phyloP scores from a whole-genome alignment of 2,113 vertebrate genomes.

The Daphoenositta chrysoptera region DNA sequence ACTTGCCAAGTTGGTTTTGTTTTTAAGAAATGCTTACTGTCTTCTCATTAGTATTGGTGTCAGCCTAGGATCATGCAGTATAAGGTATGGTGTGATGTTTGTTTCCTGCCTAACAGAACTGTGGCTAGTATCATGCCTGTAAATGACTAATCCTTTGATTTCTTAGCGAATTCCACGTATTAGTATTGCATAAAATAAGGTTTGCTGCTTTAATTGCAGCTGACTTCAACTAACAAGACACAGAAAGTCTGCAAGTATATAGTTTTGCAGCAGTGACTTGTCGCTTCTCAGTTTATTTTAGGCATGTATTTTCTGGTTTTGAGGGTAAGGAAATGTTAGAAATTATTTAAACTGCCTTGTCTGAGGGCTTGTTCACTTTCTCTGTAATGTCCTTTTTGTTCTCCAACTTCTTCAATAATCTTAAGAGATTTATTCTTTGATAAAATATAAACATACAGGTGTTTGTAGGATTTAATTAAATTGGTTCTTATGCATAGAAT shows the following conservation, averaged over 20 bases:
- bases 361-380: not conserved
- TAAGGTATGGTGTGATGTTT: not conserved
- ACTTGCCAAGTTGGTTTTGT: not conserved
- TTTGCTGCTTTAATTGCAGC: not conserved
- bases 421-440: not conserved
- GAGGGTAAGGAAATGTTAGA: not conserved
- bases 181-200: not conserved
- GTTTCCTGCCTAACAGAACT: not conserved
- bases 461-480: not conserved
- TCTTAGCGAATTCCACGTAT: not conserved
- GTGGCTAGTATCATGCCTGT: not conserved
- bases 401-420: not conserved
- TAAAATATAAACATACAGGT: not conserved
- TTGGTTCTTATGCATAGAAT: not conserved
- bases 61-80: not conserved
- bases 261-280: not conserved
- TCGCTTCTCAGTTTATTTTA: not conserved
- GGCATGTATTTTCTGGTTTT: not conserved
- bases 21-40: not conserved
- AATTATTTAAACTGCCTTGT: rapidly evolving
- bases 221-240: not conserved
- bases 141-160: not conserved
- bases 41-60: not conserved
- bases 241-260: not conserved
- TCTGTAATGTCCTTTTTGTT: not conserved